Base-by-base conservation (phyloP, 2,888 invertebrate genomes). In the Andrena minutula region DNA sequence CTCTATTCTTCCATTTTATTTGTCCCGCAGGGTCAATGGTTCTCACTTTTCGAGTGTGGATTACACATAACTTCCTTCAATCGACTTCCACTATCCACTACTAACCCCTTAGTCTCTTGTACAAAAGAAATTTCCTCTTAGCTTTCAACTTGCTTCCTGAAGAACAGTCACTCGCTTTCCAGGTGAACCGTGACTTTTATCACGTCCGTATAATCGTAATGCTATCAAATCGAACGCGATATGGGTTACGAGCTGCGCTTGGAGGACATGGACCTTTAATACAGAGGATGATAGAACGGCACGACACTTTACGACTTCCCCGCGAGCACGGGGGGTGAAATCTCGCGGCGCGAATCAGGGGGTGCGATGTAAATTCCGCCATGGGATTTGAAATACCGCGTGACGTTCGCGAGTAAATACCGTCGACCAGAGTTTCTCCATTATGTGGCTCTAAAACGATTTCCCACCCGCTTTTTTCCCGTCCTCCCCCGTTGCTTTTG, bases 301-400 rank as follows among this genome's bases (percentile, higher is more conserved):
- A 10, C 49, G 68, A 76, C 60, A 49, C 47, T 81, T 84, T 81
- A 81, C 77, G 68, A 76, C 61, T 26, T 53, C n/a, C n/a, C 28
- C 60, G 30, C 65, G 65, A 53, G 61, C 16, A 20, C 49, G 30
- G 35, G 30, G 26, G 58, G 10, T 23, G 60, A 35, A 16, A 64
- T 56, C 68, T 60, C 32, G 35, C 60, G 10, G 2, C 8, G 32
- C 5, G 63, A 16, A 63, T 53, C 72, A 35, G 32, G 20, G 60
- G 53, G 6, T 30, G 30, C 28, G 56, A 53, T 65, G 72, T 53
- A 73, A 63, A 79, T 72, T 32, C 56, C 58, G 0, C 32, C 23
- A 8, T 30, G 32, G 26, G 51, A 66, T 66, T 68, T 69, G 69
- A 64, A 61, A 81, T 60, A 60, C 23, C 68, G 23, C 53, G 47